Base-by-base conservation (phyloP, 2,113 vertebrate species). In the Lates calcarifer region DNA sequence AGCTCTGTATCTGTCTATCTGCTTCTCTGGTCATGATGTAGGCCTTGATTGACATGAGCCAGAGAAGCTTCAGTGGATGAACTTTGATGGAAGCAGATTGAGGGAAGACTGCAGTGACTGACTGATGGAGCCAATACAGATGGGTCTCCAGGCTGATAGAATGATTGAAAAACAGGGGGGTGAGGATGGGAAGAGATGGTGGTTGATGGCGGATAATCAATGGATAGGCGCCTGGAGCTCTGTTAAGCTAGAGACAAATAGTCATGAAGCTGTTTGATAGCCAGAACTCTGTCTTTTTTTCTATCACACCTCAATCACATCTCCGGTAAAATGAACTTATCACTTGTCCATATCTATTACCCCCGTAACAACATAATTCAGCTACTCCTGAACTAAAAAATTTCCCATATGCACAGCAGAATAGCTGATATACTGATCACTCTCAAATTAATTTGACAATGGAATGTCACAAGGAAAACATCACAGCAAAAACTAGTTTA, bases 1-100 rank as follows among this genome's bases (percentile, higher is more conserved):
- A 63, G 14, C 37, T 63, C 56, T 58, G 24, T 65, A 74, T 6
- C 31, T 20, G 68, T 39, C 86, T 71, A 66, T 84, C 79, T 87
- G 58, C 53, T 33, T 70, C 60, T 77, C 55, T 65, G 53, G 47
- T 78, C 72, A 63, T 39, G 53, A 28, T 55, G 10, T 33, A 58
- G 77, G 62, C 68, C 5, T 51, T 66, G 85, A 81, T 62, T 91
- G 87, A 74, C 86, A 75, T 1, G 5, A 41, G 43, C 33, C 55
- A 33, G 57, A 62, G 68, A 39, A 29, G 61, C 53, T 82, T 76
- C 70, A 57, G 62, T 47, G 41, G 45, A 81, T 53, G 26, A 70
- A 65, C 43, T 53, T 14, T 43, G 74, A 85, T 51, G 29, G 62
- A 62, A 61, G 51, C 4, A 14, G 62, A 77, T 12, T 33, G 80